Base-by-base conservation (phyloP, 2,888 invertebrate species). In the Dastarcus helophoroides region DNA sequence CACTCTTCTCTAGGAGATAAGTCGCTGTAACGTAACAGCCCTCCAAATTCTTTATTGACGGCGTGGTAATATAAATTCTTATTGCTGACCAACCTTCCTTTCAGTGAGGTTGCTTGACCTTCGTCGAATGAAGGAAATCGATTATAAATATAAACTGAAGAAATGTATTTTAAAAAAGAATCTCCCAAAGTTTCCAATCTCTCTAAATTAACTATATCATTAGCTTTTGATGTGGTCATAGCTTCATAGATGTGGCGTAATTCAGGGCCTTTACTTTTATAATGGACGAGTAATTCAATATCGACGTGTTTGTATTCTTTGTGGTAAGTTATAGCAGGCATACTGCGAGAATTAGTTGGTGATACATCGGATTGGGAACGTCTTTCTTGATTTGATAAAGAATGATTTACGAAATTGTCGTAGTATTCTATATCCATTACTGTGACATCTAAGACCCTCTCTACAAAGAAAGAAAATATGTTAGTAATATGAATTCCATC, bases 131-230 rank as follows among this genome's bases (percentile, higher is more conserved):
- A 56, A 1, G 78, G 72, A 54, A 77, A 86, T 33, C 68, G 65
- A 42, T 77, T 71, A 51, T 71, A 81, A 11, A 90, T 63, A 54
- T 74, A 84, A 3, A 85, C 58, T 1, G 81, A 79, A 2, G 74
- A 67, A 2, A 79, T 73, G 45, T 78, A 80, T 62, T 94, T 93
- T 4, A 94, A 63, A 57, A 83, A 84, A 0, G 89, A 80, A 56
- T 94, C 93, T 0, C 93, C 94, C 3, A 94, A 68, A 0, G 86
- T 86, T 60, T 93, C 91, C 8, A 80, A 63, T 2, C 89, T 64
- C 53, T 94, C 93, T 44, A 86, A 58, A 53, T 85, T 72, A 40
- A 89, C 75, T 3, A 71, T 69, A 48, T 93, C 91, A 38, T 76
- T 67, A 0, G 81, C 74, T 35, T 72, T 71, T 17, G 77, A 73